Percentiles rank a stretch among this genome's conserved stretches.
Conservation (phyloP, 2,113 vertebrate genomes). For the Anser brachyrhynchus region DNA sequence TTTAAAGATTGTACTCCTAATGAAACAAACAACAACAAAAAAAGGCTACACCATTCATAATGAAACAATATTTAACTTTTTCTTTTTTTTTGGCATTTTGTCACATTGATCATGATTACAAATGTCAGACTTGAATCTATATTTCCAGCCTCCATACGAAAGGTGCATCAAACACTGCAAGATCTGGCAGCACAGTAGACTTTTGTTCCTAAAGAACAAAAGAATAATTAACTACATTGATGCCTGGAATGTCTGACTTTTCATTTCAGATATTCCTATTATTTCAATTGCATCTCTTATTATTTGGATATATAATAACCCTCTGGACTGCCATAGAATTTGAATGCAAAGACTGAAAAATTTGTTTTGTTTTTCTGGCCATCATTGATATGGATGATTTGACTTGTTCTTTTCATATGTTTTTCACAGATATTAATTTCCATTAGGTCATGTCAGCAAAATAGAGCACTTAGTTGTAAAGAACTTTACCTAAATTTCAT, state of each 20-base stretch:
- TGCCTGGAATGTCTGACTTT: conserved; percentile 21
- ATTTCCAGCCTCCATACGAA: conserved; percentile 29
- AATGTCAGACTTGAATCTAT: conserved; percentile 20
- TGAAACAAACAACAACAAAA: neutral
- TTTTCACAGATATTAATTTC: neutral
- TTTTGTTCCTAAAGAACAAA: conserved; percentile 65
- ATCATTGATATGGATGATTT: neutral
- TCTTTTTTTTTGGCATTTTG: neutral
- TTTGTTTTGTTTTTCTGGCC: neutral
- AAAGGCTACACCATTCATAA: neutral
- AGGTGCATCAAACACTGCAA: neutral
- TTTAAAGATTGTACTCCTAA: neutral
- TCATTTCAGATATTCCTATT: conserved; percentile 36
- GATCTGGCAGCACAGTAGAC: conserved; percentile 18
- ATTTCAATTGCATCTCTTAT: conserved; percentile 30
- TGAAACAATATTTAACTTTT: neutral
- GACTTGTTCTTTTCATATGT: neutral
- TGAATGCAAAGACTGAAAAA: neutral
- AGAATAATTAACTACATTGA: conserved; percentile 57
- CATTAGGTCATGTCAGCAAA: neutral
- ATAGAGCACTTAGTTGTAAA: neutral
- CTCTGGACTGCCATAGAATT: neutral
- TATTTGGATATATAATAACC: neutral
- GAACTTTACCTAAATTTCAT: neutral
- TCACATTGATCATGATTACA: conserved; percentile 22